phyloP scores from a whole-genome alignment of 2,888 invertebrate species.

The Lymantria monacha region DNA sequence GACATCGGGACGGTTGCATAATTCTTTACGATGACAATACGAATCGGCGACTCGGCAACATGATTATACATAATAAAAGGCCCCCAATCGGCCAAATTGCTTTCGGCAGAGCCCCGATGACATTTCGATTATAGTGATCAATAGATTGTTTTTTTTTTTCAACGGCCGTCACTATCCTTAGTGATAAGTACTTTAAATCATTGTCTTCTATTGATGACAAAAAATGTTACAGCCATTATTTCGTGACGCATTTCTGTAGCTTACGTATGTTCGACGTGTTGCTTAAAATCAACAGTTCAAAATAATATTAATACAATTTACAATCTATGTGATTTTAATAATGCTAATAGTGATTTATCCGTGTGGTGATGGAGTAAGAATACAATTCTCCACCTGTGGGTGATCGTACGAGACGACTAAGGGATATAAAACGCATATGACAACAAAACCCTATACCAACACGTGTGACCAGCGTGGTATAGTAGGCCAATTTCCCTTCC shows the following conservation, averaged over 20 bases:
- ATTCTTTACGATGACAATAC: conserved; percentile 79
- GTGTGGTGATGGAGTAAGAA: no score
- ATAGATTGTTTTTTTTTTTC: conserved; percentile 45
- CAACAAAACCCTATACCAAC: no score
- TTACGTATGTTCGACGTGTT: neutral
- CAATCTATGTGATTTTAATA: no score
- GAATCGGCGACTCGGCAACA: conserved; percentile 56
- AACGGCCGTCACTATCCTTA: conserved; percentile 35
- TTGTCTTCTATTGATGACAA: conserved; percentile 33
- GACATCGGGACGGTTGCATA: conserved; percentile 70
- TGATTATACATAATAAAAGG: conserved; percentile 69
- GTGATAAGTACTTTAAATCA: conserved; percentile 31
- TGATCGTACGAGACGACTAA: no score
- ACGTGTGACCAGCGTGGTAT: no score
- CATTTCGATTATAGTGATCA: conserved; percentile 62
- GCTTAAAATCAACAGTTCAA: no score
- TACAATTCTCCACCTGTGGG: no score
- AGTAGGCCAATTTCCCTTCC: no score
- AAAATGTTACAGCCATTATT: conserved; percentile 10
- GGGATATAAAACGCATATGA: no score
- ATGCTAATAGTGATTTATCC: no score
- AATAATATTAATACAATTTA: no score
- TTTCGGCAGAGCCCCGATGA: conserved; percentile 60
- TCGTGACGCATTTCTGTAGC: conserved; percentile 1
- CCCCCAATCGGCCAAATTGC: conserved; percentile 60